Evolutionary conservation across 1,140 invertebrate genomes (phyloP), one percentile per base, ranked within the genome.

Genomic region (Ceratosolen solmsi): DNA sequence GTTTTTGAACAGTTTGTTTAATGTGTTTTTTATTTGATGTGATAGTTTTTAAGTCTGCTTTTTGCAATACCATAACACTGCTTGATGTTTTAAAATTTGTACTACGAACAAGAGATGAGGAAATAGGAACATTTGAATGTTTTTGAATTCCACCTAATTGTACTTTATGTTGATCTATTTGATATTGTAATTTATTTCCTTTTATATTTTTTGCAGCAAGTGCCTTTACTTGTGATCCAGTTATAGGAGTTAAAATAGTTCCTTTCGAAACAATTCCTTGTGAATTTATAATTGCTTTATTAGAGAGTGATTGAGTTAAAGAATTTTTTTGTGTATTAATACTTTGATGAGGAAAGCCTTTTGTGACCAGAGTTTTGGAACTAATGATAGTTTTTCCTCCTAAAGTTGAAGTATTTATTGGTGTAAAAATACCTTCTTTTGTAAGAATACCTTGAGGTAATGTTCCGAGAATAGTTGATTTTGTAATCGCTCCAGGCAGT

Each of bases 251-350:
- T 41, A 93, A 77, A 49, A 92, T 85, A 51, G 92, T 90, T n/a
- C 90, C 91, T 84, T 92, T 91, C 1, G 88, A 84, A 1, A 88
- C 83, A 11, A 90, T 82, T 74, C 87, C 84, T 80, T 87, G 85
- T 56, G 87, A 82, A 11, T 78, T 84, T 58, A 89, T 75, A 54
- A 89, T 82, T 0, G 86, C 85, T 78, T 89, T 89, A 1, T 82
- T 84, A 56, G 74, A 51, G 11, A 90, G 33, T 13, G 87, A 30
- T 78, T 89, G 86, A 38, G 87, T 80, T 58, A 93, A 90, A 30
- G 93, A 88, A 85, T 93, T 92, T 86, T 93, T 93, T 8, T 92
- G 91, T 15, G 58, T 20, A 68, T 91, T 85, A n/a, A 87, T 27
- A 73, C 76, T 85, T 79, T 87, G 87, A 25, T 83, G 80, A 46